Percentiles rank a stretch among this genome's conserved stretches.
Evolutionary conservation across 1,140 invertebrate genomes (phyloP).

Genomic region (Nephila pilipes): DNA sequence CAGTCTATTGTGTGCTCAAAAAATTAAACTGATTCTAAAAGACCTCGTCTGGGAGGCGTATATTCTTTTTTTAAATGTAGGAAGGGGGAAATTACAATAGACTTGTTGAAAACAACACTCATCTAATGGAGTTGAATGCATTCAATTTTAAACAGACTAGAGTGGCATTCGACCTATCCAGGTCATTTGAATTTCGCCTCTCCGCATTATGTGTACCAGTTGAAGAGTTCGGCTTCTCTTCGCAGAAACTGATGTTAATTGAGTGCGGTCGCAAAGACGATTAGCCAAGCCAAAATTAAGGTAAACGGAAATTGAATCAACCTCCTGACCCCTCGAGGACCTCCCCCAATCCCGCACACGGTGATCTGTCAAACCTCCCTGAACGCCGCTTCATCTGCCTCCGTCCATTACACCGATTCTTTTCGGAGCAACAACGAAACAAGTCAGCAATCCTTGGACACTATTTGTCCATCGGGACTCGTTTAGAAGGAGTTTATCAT

Average conservation of each 20-base stretch:
- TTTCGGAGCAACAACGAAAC: neutral
- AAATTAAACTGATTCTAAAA: neutral
- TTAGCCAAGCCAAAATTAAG: conserved; percentile 67
- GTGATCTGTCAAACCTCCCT: conserved; percentile 70
- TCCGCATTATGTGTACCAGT: neutral
- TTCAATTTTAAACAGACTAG: conserved; percentile 30
- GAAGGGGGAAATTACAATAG: neutral
- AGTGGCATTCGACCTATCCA: conserved; percentile 17
- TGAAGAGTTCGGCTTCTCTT: neutral
- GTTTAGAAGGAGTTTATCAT: neutral
- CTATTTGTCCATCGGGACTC: neutral
- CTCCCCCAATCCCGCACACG: conserved; percentile 70
- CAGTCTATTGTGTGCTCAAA: neutral
- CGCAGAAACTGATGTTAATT: conserved; percentile 38
- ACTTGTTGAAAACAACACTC: conserved; percentile 31
- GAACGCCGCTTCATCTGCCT: conserved; percentile 49
- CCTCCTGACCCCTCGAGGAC: conserved; percentile 52
- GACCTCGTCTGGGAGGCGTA: neutral
- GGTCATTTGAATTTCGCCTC: neutral
- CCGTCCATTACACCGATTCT: neutral
- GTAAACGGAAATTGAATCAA: conserved; percentile 74
- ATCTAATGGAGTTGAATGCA: neutral
- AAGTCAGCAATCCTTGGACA: neutral
- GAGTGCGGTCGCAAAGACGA: conserved; percentile 41
- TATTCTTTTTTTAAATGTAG: neutral